Evolutionary conservation across 2,888 invertebrate genomes (phyloP).

Genomic region (Panorpa germanica): DNA sequence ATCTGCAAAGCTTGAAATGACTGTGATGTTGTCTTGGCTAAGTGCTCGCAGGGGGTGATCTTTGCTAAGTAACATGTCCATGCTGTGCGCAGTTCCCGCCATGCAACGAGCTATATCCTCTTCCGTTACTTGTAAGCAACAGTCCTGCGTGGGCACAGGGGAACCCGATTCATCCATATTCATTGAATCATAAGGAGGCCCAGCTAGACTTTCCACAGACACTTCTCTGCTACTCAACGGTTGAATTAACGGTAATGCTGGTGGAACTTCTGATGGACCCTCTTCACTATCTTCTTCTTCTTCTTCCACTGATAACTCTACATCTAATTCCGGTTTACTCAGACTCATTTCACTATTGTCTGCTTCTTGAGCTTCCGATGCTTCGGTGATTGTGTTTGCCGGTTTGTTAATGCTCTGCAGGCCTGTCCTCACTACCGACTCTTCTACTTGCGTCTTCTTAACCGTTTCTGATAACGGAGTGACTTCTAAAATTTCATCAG

Average conservation of each 20-base stretch:
- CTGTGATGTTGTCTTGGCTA: conserved; percentile 80
- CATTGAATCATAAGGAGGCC: conserved; percentile 29
- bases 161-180: conserved; percentile 64
- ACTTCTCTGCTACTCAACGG: conserved; percentile 65
- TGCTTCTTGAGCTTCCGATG: conserved; percentile 23
- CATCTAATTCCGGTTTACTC: conserved; percentile 9
- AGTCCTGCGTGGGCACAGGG: conserved; percentile 72
- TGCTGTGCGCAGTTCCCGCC: conserved; percentile 47
- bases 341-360: conserved; percentile 17
- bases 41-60: conserved; percentile 77
- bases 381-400: conserved; percentile 30
- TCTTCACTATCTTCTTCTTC: conserved; percentile 57
- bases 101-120: conserved; percentile 82
- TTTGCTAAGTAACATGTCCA: no score
- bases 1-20: conserved; percentile 78
- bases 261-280: conserved; percentile 66
- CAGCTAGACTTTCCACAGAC: conserved; percentile 55
- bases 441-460: conserved; percentile 34
- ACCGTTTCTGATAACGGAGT: conserved; percentile 30
- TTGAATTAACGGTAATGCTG: conserved; percentile 59
- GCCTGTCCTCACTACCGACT: conserved; percentile 38
- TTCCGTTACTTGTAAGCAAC: conserved; percentile 78
- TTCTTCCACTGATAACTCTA: conserved; percentile 18
- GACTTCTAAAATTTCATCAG: conserved; percentile 19
- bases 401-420: conserved; percentile 32